These are phyloP conservation scores for Cremastinae sp. DNA, from an alignment of 2,888 invertebrate genomes.

Conservation along the genomic window DNA sequence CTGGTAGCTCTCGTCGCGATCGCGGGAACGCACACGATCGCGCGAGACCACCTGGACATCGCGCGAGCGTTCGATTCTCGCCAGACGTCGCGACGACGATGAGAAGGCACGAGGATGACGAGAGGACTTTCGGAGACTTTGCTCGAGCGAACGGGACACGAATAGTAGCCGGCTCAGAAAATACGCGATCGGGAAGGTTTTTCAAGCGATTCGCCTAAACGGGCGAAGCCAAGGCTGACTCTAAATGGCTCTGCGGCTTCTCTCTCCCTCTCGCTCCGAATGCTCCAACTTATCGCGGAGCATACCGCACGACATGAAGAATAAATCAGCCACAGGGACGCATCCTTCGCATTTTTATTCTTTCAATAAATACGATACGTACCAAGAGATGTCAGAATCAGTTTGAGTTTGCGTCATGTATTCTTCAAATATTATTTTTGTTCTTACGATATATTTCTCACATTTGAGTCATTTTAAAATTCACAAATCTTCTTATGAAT, in stretches of 20 bases:
- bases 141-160: constrained; percentile 49
- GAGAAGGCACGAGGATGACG: constrained; percentile 36
- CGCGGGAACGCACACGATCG: constrained; percentile 38
- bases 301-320: constrained; percentile 37
- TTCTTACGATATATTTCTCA: no score
- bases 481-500: no score
- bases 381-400: not conserved
- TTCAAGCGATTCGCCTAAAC: constrained; percentile 70
- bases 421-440: no score
- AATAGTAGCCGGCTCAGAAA: constrained; percentile 38
- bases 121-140: constrained; percentile 57
- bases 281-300: constrained; percentile 58
- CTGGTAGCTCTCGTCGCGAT: constrained; percentile 68
- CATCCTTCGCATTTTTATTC: constrained; percentile 5
- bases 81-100: constrained; percentile 56
- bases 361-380: not conserved
- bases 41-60: constrained; percentile 44
- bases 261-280: constrained; percentile 55
- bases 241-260: constrained; percentile 71
- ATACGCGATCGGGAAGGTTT: constrained; percentile 65
- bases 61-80: constrained; percentile 30
- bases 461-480: no score
- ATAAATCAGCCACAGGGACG: constrained; percentile 49
- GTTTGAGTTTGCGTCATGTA: no score
- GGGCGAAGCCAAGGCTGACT: constrained; percentile 76